Percentiles rank a stretch among this genome's conserved stretches.
phyloP scores from a whole-genome alignment of 2,113 vertebrate genomes.

The Prinia subflava region DNA sequence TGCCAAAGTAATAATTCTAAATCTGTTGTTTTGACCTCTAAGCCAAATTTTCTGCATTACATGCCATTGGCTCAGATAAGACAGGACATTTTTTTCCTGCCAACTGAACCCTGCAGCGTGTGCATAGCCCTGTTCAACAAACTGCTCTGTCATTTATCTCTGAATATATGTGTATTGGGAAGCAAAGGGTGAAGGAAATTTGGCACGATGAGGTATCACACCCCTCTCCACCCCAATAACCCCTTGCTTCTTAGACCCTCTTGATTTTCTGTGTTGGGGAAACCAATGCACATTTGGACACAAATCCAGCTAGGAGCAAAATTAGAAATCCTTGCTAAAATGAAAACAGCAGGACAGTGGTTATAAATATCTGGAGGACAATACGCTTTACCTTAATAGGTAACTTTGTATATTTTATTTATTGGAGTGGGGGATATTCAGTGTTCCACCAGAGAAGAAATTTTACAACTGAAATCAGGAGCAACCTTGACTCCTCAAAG shows the following conservation, averaged over 20 bases:
- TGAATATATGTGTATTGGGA: background rate
- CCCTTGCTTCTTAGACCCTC: background rate
- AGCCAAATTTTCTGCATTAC: conserved; percentile 34
- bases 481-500: conserved; percentile 2
- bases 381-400: conserved; percentile 59
- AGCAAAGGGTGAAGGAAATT: background rate
- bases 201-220: background rate
- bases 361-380: conserved; percentile 55
- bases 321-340: conserved; percentile 32
- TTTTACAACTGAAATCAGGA: background rate
- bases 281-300: background rate
- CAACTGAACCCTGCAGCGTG: background rate
- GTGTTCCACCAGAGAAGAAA: background rate
- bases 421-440: background rate
- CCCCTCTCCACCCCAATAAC: background rate
- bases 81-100: background rate
- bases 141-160: background rate
- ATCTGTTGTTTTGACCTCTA: conserved; percentile 53
- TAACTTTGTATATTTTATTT: conserved; percentile 38
- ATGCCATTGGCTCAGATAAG: conserved; percentile 16
- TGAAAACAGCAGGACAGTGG: background rate
- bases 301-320: background rate
- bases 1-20: conserved; percentile 42
- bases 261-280: background rate
- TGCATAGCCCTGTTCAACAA: background rate